Percentiles rank a stretch among this genome's conserved stretches.
Conservation (phyloP, 92 coral and sea anemone species). For the Epizoanthus scotinus region DNA sequence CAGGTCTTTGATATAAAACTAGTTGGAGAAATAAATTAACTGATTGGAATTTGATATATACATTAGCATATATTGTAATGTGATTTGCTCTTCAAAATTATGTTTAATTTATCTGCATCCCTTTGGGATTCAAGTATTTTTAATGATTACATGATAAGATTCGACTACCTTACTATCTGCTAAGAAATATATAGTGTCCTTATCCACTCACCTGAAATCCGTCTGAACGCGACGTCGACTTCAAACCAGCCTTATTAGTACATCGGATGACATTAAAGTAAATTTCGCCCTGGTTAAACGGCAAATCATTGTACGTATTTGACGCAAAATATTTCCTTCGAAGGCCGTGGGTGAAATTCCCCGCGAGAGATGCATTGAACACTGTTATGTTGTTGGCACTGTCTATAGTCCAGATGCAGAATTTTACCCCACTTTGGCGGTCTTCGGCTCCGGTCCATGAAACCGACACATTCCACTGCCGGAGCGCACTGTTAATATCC, state of each 20-base stretch:
- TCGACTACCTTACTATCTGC: no score
- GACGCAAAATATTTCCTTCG: conserved; percentile 49
- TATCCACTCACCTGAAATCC: conserved; percentile 34
- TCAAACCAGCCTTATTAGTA: conserved; percentile 67
- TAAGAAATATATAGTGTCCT: no score
- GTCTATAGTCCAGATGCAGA: conserved; percentile 73
- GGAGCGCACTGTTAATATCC: conserved; percentile 71
- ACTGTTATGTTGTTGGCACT: conserved; percentile 43
- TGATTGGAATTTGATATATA: no score
- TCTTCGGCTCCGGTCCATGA: conserved; percentile 94
- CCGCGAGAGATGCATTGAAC: conserved; percentile 26
- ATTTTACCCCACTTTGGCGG: conserved; percentile 67
- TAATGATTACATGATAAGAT: no score
- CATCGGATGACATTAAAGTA: conserved; percentile 37
- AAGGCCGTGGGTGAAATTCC: conserved; percentile 51
- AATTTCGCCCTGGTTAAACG: conserved; percentile 1
- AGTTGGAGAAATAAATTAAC: no score
- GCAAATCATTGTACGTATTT: conserved; percentile 40
- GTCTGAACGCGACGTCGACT: conserved; percentile 30
- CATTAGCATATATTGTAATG: no score
- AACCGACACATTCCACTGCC: conserved; percentile 69
- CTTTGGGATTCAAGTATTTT: no score
- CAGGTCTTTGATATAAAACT: no score
- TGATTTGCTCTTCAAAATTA: no score
- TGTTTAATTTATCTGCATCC: no score